Base-by-base conservation (phyloP, 2,113 vertebrate species). In the Thinocorus orbignyianus region DNA sequence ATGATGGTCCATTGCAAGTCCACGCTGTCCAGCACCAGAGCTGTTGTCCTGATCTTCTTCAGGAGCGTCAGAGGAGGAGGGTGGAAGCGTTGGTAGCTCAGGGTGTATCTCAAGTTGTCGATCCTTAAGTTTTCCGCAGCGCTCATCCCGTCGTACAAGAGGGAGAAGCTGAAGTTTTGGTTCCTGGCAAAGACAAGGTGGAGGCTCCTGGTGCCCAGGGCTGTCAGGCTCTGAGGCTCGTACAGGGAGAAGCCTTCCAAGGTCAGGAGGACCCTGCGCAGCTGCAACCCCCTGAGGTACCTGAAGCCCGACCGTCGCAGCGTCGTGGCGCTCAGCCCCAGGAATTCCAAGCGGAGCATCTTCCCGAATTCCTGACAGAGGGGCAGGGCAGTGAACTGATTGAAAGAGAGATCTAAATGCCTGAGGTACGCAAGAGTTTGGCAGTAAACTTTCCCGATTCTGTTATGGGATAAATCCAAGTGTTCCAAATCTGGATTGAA, bases 391-490 rank as follows among this genome's bases (percentile, higher is more conserved):
- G 62, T 58, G 87, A 99, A 99, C 28, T 80, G 44, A 93, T 99
- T 99, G 84, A 93, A 98, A 31, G 98, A 98, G 90, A 99, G 93
- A 92, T 99, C 98, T 51, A 99, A 95, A 65, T 97, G 93, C 73
- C 74, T 95, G 28, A 99, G 97, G 68, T 94, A 94, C 8, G 26
- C 24, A 2, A 97, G 85, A 64, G 70, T 77, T 87, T 95, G 54
- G 91, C 95, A 97, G 96, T 91, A 97, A 97, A 99, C 90, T 66
- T 95, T 98, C 54, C n/a, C 85, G 90, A 99, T 95, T 4, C 72
- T 73, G 90, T 99, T 99, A 97, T 98, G 97, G 12, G 99, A 99
- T 73, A 99, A 88, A 93, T 99, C 99, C 86, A 99, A 96, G 65
- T 97, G 83, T 92, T 98, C 83, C 79, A 99, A 95, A 54, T 97